These are phyloP conservation scores for Capra hircus DNA, from an alignment of 2,113 vertebrate species.

Conservation along the genomic window DNA sequence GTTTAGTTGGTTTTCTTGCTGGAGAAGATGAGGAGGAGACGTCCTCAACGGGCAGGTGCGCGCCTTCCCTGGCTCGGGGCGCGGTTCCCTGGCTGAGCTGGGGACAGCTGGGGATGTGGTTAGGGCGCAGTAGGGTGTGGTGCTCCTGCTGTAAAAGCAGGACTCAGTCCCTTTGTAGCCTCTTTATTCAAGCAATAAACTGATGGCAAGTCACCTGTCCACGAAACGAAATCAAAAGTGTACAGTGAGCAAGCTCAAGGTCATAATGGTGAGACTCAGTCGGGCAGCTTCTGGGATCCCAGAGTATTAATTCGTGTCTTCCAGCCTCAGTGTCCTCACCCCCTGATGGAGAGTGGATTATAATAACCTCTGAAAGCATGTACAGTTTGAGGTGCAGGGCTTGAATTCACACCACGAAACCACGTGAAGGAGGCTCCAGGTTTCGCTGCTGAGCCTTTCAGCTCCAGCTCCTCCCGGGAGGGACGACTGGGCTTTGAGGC, in stretches of 20 bases:
- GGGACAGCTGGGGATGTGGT: not conserved
- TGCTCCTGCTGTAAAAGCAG: not conserved
- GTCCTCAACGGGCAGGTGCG: rapidly evolving
- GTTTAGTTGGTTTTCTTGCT: not conserved
- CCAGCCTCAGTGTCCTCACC: not conserved
- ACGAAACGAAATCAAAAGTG: not conserved
- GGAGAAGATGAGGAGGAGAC: not conserved
- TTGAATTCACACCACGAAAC: not conserved
- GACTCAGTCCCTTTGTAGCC: not conserved
- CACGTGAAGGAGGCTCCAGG: not conserved
- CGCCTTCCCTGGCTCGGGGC: not conserved
- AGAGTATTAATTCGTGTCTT: not conserved
- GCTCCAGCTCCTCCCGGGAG: not conserved
- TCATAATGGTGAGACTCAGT: not conserved
- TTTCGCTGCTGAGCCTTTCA: not conserved
- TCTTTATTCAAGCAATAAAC: not conserved
- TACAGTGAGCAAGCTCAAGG: not conserved
- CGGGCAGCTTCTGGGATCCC: not conserved
- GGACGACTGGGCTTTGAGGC: not conserved
- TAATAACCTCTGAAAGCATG: not conserved
- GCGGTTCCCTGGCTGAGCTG: not conserved
- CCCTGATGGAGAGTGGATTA: not conserved
- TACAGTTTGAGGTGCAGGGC: not conserved
- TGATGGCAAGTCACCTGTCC: not conserved
- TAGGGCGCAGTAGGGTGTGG: not conserved